Conservation (phyloP, 2,113 vertebrate genomes). For the Brienomyrus brachyistius region DNA sequence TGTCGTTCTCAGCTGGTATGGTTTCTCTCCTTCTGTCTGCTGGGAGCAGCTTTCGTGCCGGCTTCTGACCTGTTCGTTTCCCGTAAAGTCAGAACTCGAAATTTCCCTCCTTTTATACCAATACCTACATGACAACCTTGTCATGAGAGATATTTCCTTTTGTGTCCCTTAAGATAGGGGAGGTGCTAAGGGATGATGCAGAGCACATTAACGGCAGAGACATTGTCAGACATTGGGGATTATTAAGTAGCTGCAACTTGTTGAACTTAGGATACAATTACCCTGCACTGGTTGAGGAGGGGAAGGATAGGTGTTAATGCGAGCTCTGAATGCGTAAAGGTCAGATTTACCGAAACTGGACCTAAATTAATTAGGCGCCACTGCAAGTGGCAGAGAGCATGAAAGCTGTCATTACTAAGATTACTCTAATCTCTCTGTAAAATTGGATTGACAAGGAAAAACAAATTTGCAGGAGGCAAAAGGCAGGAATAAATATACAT, state of each 20-base stretch:
- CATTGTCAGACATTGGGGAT: constrained; percentile 13
- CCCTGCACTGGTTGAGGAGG: constrained; percentile 14
- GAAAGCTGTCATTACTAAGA: neutral
- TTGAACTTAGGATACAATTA: constrained; percentile 16
- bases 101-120: constrained; percentile 38
- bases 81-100: neutral
- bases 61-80: constrained; percentile 9
- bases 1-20: neutral
- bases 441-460: neutral
- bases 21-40: neutral
- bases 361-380: neutral
- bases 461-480: neutral
- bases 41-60: neutral
- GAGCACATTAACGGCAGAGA: neutral
- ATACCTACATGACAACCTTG: constrained; percentile 28
- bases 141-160: constrained; percentile 19
- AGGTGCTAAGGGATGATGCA: constrained; percentile 15
- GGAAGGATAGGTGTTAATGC: constrained; percentile 29
- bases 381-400: neutral
- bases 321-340: constrained; percentile 8
- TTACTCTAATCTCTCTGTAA: neutral
- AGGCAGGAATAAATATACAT: neutral
- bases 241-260: constrained; percentile 21
- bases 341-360: constrained; percentile 13
- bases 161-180: constrained; percentile 3